Percentiles rank a stretch among this genome's conserved stretches.
These are phyloP conservation scores for Ptilodon capucinus DNA, from an alignment of 2,888 invertebrate genomes.

Conservation along the genomic window DNA sequence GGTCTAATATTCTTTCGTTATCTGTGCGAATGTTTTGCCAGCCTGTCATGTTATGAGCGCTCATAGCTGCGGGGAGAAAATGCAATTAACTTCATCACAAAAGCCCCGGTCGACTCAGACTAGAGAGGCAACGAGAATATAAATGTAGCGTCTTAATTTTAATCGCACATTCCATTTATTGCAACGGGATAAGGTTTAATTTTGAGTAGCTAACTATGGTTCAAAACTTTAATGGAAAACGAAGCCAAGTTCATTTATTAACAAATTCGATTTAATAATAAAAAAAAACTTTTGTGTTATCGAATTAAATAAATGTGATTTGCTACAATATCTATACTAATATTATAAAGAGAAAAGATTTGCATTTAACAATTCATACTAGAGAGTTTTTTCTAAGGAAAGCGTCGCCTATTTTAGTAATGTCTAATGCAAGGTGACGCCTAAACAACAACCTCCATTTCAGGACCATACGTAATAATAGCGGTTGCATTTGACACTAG, in stretches of 20 bases:
- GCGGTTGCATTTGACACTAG: too few species aligned
- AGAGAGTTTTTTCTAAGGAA: too few species aligned
- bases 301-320: too few species aligned
- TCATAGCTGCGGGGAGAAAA: conserved; percentile 60
- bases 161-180: neutral
- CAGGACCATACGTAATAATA: too few species aligned
- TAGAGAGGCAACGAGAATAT: conserved; percentile 37
- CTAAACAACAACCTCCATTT: too few species aligned
- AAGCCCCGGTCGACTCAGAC: conserved; percentile 50
- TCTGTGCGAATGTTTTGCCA: conserved; percentile 25
- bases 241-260: neutral
- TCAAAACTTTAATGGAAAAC: neutral
- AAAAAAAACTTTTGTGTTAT: too few species aligned
- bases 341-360: too few species aligned
- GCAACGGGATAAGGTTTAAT: neutral
- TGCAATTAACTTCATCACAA: conserved; percentile 77
- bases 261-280: neutral
- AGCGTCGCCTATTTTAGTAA: too few species aligned
- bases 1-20: conserved; percentile 11
- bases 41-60: conserved; percentile 37
- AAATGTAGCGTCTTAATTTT: conserved; percentile 32
- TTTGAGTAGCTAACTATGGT: neutral
- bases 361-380: too few species aligned
- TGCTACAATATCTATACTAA: too few species aligned
- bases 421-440: too few species aligned